These are phyloP conservation scores for Erebia ligea DNA, from an alignment of 2,888 invertebrate species.

Conservation along the genomic window DNA sequence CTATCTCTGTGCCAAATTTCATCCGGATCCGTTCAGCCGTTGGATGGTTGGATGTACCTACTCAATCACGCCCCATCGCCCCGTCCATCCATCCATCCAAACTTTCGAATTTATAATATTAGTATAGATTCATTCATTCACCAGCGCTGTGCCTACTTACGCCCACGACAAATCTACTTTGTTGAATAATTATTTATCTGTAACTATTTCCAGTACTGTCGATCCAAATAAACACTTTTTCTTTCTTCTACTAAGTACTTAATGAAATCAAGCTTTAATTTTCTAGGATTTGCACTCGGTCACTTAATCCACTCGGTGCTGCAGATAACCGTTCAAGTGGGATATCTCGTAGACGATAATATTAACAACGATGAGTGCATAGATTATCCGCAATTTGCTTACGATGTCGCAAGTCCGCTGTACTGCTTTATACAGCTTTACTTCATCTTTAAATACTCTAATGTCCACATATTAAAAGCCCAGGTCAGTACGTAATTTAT, in stretches of 20 bases:
- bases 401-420: conserved; percentile 87
- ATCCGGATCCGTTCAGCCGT: too few species aligned
- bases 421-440: conserved; percentile 90
- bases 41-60: too few species aligned
- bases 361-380: conserved; percentile 84
- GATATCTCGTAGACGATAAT: conserved; percentile 80
- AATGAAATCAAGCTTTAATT: neutral
- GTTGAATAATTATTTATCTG: too few species aligned
- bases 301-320: conserved; percentile 89
- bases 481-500: conserved; percentile 60
- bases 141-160: too few species aligned
- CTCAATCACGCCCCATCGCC: too few species aligned
- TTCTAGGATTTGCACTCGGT: conserved; percentile 89
- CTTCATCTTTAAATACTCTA: conserved; percentile 92
- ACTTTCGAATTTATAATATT: too few species aligned
- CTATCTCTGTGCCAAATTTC: too few species aligned
- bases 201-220: too few species aligned
- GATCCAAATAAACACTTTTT: too few species aligned
- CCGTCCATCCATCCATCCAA: too few species aligned
- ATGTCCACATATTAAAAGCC: conserved; percentile 83
- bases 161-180: too few species aligned
- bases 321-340: conserved; percentile 86
- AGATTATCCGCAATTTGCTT: conserved; percentile 20
- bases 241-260: neutral
- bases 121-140: too few species aligned